Evolutionary conservation across 2,113 vertebrate genomes (phyloP).

Genomic region (Corvus moneduloides): DNA sequence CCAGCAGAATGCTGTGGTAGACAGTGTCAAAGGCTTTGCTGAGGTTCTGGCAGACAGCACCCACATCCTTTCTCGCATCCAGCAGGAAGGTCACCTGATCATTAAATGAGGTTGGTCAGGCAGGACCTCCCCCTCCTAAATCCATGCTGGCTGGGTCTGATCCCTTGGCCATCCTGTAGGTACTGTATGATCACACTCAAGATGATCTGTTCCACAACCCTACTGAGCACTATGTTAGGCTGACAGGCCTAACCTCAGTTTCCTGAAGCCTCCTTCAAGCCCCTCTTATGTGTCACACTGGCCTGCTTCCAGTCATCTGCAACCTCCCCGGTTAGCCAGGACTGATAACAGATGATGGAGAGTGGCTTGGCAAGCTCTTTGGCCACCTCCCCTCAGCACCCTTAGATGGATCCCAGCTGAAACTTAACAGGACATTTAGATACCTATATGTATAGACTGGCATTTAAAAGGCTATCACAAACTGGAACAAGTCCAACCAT

Average conservation of each 20-base stretch:
- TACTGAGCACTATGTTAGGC: background rate
- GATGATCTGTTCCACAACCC: too few relatives aligned
- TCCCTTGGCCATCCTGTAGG: too few relatives aligned
- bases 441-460: fast-evolving
- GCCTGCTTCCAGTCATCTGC: too few relatives aligned
- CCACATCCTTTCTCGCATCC: background rate
- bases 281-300: background rate
- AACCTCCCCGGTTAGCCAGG: fast-evolving
- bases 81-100: background rate
- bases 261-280: background rate
- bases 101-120: background rate
- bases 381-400: background rate
- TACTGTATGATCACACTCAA: background rate
- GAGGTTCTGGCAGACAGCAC: background rate
- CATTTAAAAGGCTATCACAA: background rate
- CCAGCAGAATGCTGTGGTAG: background rate
- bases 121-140: background rate
- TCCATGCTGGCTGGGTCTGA: background rate
- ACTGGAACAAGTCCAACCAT: background rate
- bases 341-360: background rate
- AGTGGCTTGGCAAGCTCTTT: background rate
- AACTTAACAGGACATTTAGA: background rate
- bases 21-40: background rate
- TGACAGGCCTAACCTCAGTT: background rate
- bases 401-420: background rate